Base-by-base conservation (phyloP, 2,888 invertebrate genomes). In the Andricus quercusramuli region DNA sequence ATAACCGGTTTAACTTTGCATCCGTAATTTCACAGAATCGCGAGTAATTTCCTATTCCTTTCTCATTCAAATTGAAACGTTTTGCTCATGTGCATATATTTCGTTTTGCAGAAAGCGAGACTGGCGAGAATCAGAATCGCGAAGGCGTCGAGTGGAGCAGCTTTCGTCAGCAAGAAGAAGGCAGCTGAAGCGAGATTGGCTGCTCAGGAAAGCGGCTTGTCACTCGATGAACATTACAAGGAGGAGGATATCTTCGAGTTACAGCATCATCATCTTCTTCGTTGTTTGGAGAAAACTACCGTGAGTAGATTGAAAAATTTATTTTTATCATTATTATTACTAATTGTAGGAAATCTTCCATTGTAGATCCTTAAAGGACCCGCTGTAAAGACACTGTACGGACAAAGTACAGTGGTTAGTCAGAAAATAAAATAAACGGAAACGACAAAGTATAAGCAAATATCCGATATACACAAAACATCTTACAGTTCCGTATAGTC, bases 191-290 rank as follows among this genome's bases (percentile, higher is more conserved):
- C 98, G 1, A 94, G 99, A 70, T 94, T 99, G 89, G 98, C 98
- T 78, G 97, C 98, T 78, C 97, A 97, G 93, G 98, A 98, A 93
- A 97, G 97, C 67, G 98, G 99, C 68, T 96, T 98, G 87, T 97
- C 98, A 89, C 93, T 97, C 88, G 98, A 98, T 89, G 99, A 99
- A 85, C 96, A 96, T 86, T 96, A 95, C 91, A 95, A 97, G 85
- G 98, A 98, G 91, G 98, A 99, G 92, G 99, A 99, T 93, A 98
- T 99, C 91, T 99, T 99, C 94, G 99, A 99, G 93, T 94, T 99
- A 93, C 99, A 99, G 93, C 99, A 99, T 93, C 99, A 99, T 93
- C 99, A 99, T 93, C 95, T 99, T 82, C 95, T 99, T 83, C 96
- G 98, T 88, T 99, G 99, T 93, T 95, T 99, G 90, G 99, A 99